Conservation (phyloP, 2,797 vertebrate species). For the Kryptopterus vitreolus region DNA sequence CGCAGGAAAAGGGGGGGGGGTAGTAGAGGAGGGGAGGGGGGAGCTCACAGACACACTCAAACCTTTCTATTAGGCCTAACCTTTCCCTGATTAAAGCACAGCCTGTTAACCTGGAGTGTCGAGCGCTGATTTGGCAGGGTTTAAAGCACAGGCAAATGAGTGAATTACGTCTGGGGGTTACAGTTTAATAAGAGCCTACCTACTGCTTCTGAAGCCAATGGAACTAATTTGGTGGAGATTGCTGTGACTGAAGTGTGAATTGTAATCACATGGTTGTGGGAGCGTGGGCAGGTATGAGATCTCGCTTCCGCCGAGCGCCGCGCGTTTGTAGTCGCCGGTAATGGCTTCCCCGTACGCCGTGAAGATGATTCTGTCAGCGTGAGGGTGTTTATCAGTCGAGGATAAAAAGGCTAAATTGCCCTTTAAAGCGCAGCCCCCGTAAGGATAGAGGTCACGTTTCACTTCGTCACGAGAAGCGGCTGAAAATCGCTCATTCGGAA, state of each 20-base stretch:
- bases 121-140: constrained; percentile 71
- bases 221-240: constrained; percentile 81
- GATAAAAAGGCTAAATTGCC: constrained; percentile 59
- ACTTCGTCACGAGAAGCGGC: constrained; percentile 36
- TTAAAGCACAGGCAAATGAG: constrained; percentile 71
- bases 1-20: constrained; percentile 14
- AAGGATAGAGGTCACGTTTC: constrained; percentile 47
- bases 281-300: constrained; percentile 62
- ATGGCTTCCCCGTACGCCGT: constrained; percentile 53
- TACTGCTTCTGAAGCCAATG: constrained; percentile 81
- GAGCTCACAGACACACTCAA: constrained; percentile 49
- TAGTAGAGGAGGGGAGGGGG: not conserved
- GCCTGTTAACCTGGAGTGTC: constrained; percentile 68
- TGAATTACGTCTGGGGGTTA: constrained; percentile 71
- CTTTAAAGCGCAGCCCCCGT: constrained; percentile 54
- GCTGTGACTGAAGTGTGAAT: constrained; percentile 80
- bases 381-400: constrained; percentile 54
- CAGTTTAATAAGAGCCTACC: constrained; percentile 80
- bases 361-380: constrained; percentile 56
- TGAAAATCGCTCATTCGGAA: constrained; percentile 34
- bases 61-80: constrained; percentile 71
- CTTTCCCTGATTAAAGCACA: constrained; percentile 67
- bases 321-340: constrained; percentile 50
- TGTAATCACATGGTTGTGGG: constrained; percentile 69
- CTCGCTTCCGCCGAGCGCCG: constrained; percentile 35